Evolutionary conservation across 1,140 invertebrate genomes (phyloP).

Genomic region (Streblospio benedicti): DNA sequence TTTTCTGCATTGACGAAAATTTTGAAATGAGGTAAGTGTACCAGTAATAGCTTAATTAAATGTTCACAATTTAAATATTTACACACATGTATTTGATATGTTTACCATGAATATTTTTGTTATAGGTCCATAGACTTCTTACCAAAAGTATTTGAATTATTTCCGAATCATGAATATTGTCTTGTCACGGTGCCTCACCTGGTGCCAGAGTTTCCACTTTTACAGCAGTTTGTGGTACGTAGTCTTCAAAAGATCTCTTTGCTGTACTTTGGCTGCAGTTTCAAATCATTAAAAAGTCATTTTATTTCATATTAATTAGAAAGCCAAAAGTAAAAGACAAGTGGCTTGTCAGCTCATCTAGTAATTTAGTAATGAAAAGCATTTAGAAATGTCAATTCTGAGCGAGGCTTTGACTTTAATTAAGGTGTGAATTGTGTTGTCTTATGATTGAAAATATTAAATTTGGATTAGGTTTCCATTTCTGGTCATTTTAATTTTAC

Average conservation of each 20-base stretch:
- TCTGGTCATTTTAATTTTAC: no score
- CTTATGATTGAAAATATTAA: no score
- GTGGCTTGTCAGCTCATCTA: no score
- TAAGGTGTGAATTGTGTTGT: no score
- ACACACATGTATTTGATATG: neutral
- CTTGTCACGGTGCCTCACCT: conserved; percentile 56
- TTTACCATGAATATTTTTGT: conserved; percentile 9
- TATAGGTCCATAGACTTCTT: conserved; percentile 52
- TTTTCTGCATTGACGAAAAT: conserved; percentile 57
- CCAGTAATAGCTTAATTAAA: neutral
- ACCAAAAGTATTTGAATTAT: conserved; percentile 58
- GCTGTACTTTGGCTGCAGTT: no score
- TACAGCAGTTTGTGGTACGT: conserved; percentile 57
- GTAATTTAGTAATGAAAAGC: no score
- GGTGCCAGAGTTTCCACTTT: conserved; percentile 53
- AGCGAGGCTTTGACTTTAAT: no score
- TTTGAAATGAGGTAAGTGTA: conserved; percentile 51
- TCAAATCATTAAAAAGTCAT: no score
- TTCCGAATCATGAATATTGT: conserved; percentile 59
- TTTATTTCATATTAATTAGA: no score
- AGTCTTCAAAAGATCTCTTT: neutral
- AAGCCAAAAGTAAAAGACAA: no score
- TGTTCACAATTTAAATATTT: neutral
- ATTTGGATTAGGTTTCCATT: no score
- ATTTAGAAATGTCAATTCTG: no score